Evolutionary conservation across 2,888 invertebrate genomes (phyloP), one percentile per base, ranked within the genome.

Genomic region (Orchesella flavescens): DNA sequence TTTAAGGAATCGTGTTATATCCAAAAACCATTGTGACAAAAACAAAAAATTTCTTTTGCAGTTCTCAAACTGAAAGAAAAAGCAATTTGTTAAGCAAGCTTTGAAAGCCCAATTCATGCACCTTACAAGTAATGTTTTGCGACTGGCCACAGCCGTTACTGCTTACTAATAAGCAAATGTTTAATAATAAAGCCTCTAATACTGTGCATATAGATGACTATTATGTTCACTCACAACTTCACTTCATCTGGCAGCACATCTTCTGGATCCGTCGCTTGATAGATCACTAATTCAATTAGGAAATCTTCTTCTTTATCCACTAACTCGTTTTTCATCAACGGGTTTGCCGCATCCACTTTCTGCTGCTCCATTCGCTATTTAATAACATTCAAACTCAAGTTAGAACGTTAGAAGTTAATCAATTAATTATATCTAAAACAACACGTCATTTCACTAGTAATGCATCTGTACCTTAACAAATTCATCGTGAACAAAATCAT

Each of bases 231-330:
- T 75, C 82, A 84, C 84, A 61, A 19, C 53, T 82, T 84, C 0
- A 81, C 75, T 44, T 84, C 84, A 24, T 84, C 84, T 1, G 81
- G 81, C 0, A 84, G 34, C 15, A 82, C 68, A 19, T 83, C 85
- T 44, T 85, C 83, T 1, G 79, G 75, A 44, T 85, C 83, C 1
- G 68, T 75, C 1, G 77, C 55, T 46, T 83, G 78, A 24, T 83
- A 85, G 1, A 85, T 75, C 17, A 72, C 21, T 5, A 85, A 43
- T 53, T 85, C 71, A 46, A 85, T 24, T 49, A 85, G 46, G 24
- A 85, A 82, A 34, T 85, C 85, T 23, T 75, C 59, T 19, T 74
- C 71, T 43, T 83, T 82, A 59, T 84, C 69, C n/a, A 84, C 84
- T 13, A 84, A 44, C 19, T 77, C 7, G 0, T 49, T 7, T 19